These are phyloP conservation scores for Drosophila phalerata DNA, from an alignment of 2,888 invertebrate species.

Conservation along the genomic window DNA sequence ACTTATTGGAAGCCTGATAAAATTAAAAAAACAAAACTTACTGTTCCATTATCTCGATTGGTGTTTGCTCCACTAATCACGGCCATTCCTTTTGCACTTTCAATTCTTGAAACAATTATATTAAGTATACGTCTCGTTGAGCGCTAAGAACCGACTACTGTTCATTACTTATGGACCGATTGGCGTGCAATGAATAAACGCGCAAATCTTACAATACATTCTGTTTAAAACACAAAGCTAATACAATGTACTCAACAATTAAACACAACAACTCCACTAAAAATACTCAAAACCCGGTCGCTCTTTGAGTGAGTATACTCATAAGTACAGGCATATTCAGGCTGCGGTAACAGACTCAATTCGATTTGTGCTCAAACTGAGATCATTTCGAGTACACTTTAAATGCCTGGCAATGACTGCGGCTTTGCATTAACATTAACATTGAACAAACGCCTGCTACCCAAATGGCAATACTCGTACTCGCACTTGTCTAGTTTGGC, in stretches of 20 bases:
- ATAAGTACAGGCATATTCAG: conserved; percentile 14
- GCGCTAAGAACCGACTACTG: conserved; percentile 20
- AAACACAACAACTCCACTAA: conserved; percentile 42
- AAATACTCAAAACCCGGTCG: conserved; percentile 60
- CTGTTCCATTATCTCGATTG: conserved; percentile 51
- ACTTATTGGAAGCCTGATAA: conserved; percentile 30
- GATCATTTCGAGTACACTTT: conserved; percentile 41
- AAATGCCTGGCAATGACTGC: conserved; percentile 62
- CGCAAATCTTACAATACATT: conserved; percentile 60
- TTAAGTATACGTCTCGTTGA: conserved; percentile 61
- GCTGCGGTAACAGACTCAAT: conserved; percentile 26
- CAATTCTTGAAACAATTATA: conserved; percentile 20
- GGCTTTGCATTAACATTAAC: conserved; percentile 50
- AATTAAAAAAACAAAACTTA: conserved; percentile 52
- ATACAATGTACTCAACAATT: conserved; percentile 36
- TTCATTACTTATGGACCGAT: conserved; percentile 61
- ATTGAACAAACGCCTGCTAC: conserved; percentile 55
- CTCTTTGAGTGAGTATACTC: conserved; percentile 39
- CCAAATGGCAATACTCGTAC: conserved; percentile 34
- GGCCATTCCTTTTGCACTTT: conserved; percentile 39
- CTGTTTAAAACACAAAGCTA: conserved; percentile 46
- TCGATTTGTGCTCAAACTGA: conserved; percentile 33
- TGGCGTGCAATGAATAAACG: conserved; percentile 63
- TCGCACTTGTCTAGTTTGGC: conserved; percentile 35
- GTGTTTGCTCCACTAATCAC: conserved; percentile 55